Conservation (phyloP, 2,113 vertebrate genomes). For the Oxyruncus cristatus region DNA sequence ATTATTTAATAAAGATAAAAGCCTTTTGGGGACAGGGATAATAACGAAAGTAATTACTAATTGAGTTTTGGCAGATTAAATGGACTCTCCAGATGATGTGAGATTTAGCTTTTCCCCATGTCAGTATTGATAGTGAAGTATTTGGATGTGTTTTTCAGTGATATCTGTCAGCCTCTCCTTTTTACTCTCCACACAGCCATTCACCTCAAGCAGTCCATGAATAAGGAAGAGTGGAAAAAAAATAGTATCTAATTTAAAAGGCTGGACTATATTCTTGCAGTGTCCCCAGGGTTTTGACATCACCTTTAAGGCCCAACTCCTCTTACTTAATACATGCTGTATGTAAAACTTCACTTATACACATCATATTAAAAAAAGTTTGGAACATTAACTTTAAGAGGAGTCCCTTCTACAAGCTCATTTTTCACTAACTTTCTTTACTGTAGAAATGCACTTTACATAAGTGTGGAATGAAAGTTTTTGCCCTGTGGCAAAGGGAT, state of each 20-base stretch:
- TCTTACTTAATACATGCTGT: slow-evolving; percentile 40
- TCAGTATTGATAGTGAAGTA: not conserved
- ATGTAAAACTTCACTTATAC: not conserved
- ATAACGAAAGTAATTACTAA: slow-evolving; percentile 18
- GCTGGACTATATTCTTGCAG: not conserved
- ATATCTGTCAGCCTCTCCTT: not conserved
- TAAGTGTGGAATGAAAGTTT: slow-evolving; percentile 3
- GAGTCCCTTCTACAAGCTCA: slow-evolving; percentile 11
- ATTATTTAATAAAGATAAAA: slow-evolving; percentile 30
- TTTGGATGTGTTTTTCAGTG: not conserved
- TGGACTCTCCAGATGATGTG: not conserved
- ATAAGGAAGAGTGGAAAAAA: not conserved
- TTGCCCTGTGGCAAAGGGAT: slow-evolving; percentile 1
- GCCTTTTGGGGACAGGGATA: not conserved
- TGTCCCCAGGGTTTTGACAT: not conserved
- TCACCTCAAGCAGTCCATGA: not conserved
- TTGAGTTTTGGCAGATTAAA: slow-evolving; percentile 11
- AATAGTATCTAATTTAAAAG: not conserved
- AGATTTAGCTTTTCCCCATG: not conserved
- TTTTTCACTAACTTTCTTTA: slow-evolving; percentile 47
- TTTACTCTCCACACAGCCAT: not conserved
- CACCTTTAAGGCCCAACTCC: not conserved
- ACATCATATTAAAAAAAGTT: not conserved
- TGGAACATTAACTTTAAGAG: slow-evolving; percentile 41
- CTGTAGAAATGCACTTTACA: not conserved